Evolutionary conservation across 2,797 vertebrate genomes (phyloP).

Genomic region (Scomberomorus guttatus): DNA sequence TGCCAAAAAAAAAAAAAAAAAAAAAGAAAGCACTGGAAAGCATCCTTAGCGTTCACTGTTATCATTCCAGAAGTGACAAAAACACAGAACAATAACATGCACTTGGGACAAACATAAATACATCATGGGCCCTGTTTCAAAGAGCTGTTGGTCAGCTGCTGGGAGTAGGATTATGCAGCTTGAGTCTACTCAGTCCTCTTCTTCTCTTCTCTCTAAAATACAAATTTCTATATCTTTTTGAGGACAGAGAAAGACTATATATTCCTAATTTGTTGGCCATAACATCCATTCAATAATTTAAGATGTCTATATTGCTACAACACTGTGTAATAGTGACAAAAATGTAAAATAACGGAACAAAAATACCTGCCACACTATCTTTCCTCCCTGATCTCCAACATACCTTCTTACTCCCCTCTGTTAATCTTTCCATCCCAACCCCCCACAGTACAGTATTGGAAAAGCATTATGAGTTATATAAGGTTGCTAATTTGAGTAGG

Average conservation of each 20-base stretch:
- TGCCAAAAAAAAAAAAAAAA: conserved; percentile 49
- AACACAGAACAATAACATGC: conserved; percentile 77
- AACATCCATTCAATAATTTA: neutral
- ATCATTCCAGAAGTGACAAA: conserved; percentile 81
- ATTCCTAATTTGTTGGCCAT: neutral
- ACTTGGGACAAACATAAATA: conserved; percentile 75
- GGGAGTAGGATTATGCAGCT: conserved; percentile 28
- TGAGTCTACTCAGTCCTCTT: neutral
- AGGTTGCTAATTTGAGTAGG: conserved; percentile 55
- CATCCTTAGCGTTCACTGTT: conserved; percentile 67
- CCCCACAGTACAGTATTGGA: conserved; percentile 21
- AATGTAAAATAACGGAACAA: neutral
- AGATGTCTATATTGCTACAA: neutral
- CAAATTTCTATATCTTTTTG: neutral
- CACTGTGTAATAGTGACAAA: neutral
- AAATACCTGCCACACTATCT: neutral
- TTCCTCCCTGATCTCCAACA: conserved; percentile 28
- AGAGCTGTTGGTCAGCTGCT: conserved; percentile 53
- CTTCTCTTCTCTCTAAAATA: conserved; percentile 3
- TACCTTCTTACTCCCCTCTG: neutral
- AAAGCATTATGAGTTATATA: conserved; percentile 55
- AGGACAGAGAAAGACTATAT: neutral
- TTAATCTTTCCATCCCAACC: conserved; percentile 25
- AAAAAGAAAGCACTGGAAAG: conserved; percentile 55
- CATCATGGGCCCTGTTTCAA: conserved; percentile 54